These are phyloP conservation scores for Rhingia rostrata DNA, from an alignment of 2,888 invertebrate genomes.

Conservation along the genomic window DNA sequence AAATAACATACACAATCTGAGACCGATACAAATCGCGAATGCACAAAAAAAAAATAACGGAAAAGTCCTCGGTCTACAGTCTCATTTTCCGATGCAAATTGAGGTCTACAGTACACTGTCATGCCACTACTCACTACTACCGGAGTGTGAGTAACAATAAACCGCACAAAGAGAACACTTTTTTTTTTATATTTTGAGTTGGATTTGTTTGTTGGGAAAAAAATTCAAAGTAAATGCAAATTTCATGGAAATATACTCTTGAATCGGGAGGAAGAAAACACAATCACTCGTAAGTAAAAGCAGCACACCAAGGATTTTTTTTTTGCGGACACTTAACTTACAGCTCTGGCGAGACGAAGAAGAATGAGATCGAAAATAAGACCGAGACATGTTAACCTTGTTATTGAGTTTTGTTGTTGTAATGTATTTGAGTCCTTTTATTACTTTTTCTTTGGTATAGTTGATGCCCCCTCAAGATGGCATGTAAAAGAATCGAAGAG, in stretches of 20 bases:
- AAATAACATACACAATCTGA: slow-evolving; percentile 8
- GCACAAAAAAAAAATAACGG: slow-evolving; percentile 31
- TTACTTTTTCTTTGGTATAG: neutral
- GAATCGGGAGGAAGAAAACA: slow-evolving; percentile 25
- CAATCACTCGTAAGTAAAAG: slow-evolving; percentile 23
- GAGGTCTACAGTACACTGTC: slow-evolving; percentile 37
- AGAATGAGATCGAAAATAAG: neutral
- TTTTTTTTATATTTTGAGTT: neutral
- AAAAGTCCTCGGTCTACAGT: slow-evolving; percentile 44
- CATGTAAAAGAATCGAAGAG: neutral
- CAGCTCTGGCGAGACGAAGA: slow-evolving; percentile 17
- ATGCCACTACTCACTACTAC: neutral
- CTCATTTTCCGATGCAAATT: slow-evolving; percentile 51
- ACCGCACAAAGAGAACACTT: neutral
- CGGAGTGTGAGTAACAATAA: slow-evolving; percentile 5
- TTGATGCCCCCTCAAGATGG: neutral
- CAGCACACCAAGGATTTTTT: slow-evolving; percentile 48
- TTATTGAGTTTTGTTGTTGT: slow-evolving; percentile 15
- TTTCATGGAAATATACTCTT: slow-evolving; percentile 35
- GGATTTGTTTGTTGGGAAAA: neutral
- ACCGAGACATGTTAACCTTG: slow-evolving; percentile 69
- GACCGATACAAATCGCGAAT: slow-evolving; percentile 38
- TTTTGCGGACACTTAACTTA: slow-evolving; percentile 43
- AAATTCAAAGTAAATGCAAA: slow-evolving; percentile 35
- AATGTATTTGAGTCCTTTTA: slow-evolving; percentile 6